Evolutionary conservation across 2,888 invertebrate genomes (phyloP).

Genomic region (Cryptosula pallasiana): DNA sequence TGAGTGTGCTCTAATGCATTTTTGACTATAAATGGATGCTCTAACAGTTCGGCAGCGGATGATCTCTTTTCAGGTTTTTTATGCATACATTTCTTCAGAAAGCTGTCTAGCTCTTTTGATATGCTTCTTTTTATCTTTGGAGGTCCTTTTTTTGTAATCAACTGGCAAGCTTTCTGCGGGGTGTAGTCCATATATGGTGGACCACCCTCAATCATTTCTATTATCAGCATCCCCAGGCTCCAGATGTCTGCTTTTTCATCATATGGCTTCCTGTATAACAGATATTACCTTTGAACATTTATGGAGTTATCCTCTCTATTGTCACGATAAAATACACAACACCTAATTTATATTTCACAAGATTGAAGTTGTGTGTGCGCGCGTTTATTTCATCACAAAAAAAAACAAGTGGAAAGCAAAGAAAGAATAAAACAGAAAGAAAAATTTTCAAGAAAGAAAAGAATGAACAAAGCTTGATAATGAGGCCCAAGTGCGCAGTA

Average conservation of each 20-base stretch:
- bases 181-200: slow-evolving; percentile 6
- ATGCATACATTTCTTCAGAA: slow-evolving; percentile 21
- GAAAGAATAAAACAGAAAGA: no score
- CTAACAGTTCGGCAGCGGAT: slow-evolving; percentile 5
- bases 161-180: not conserved
- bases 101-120: not conserved
- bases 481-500: no score
- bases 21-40: slow-evolving; percentile 4
- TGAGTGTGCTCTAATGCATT: not conserved
- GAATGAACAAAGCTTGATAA: no score
- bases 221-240: slow-evolving; percentile 16
- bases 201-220: slow-evolving; percentile 17
- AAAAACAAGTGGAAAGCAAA: no score
- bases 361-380: no score
- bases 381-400: no score
- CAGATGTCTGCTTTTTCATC: slow-evolving; percentile 24
- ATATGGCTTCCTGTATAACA: slow-evolving; percentile 17
- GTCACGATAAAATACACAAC: no score
- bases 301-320: no score
- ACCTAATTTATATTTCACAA: no score
- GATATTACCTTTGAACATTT: no score
- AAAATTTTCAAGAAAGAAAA: no score
- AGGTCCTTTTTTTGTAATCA: slow-evolving; percentile 17
- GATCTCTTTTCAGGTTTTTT: not conserved
- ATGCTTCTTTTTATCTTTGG: not conserved